Base-by-base conservation (phyloP, 2,113 vertebrate genomes). In the Butorides virescens region DNA sequence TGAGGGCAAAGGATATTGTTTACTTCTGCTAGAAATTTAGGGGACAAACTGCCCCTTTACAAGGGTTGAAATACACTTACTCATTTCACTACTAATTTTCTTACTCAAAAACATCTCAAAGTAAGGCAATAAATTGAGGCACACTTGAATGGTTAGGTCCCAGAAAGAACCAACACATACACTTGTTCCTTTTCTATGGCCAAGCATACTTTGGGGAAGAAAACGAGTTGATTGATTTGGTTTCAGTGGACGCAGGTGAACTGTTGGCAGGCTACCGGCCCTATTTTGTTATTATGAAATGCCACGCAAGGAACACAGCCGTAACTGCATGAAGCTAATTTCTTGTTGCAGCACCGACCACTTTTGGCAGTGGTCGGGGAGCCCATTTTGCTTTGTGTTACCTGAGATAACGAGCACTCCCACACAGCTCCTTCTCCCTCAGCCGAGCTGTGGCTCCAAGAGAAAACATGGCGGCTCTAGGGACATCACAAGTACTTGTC, bases 401-500 rank as follows among this genome's bases (percentile, higher is more conserved):
- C 55, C 44, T 3, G 25, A n/a, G 30, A 9, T 9, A 61, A 76
- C 2, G 20, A 67, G 37, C 13, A 2, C 11, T 87, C 39, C 86
- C 74, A 44, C 61, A 29, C 29, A 46, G 82, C 89, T 82, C 56
- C 70, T 44, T 52, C 56, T 66, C n/a, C 74, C 66, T 76, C 7
- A 0, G 50, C 67, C 0, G 8, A 37, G 44, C 21, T 3, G 59
- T 32, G 61, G 56, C 70, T 68, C 52, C 1, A 1, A 18, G 37
- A 34, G 27, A 44, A 62, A 30, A 47, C 0, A 0, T 20, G 25
- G 17, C 44, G 88, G 52, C 42, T n/a, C 79, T 20, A 42, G 44
- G 67, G 72, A 47, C 67, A 88, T 2, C 34, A 44, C 29, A 59
- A 65, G 39, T 55, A 44, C 86, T 39, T 53, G 50, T 42, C 86